These are phyloP conservation scores for Meiosimyza decipiens DNA, from an alignment of 2,888 invertebrate species.

Conservation along the genomic window DNA sequence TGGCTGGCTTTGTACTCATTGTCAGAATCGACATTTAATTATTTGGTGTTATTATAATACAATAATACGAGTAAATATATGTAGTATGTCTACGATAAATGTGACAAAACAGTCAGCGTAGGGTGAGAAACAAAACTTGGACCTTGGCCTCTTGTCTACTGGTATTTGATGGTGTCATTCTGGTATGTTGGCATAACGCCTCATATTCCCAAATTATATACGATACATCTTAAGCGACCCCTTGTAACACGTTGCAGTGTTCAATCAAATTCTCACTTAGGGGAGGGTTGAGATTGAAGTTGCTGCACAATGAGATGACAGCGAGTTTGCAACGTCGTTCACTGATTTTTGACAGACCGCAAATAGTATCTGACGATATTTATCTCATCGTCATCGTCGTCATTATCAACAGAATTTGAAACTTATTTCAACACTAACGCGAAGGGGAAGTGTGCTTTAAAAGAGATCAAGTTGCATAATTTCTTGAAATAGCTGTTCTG, in stretches of 20 bases:
- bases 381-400: slow-evolving; percentile 42
- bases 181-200: slow-evolving; percentile 29
- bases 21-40: slow-evolving; percentile 64
- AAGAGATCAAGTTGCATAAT: too few relatives aligned
- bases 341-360: slow-evolving; percentile 32
- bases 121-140: background rate
- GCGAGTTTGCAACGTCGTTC: slow-evolving; percentile 31
- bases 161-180: slow-evolving; percentile 7
- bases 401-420: slow-evolving; percentile 38
- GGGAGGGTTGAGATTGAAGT: background rate
- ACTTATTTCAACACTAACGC: slow-evolving; percentile 22
- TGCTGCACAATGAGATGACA: background rate
- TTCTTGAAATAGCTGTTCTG: too few relatives aligned
- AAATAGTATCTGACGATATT: slow-evolving; percentile 41
- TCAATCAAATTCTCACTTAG: too few relatives aligned
- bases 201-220: slow-evolving; percentile 30
- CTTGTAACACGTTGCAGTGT: too few relatives aligned
- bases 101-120: slow-evolving; percentile 19
- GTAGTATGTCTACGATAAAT: background rate
- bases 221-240: background rate
- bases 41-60: slow-evolving; percentile 59
- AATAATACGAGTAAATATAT: slow-evolving; percentile 26
- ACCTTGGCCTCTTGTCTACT: background rate
- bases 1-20: slow-evolving; percentile 35
- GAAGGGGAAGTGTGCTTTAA: too few relatives aligned